A percentile compares a stretch with the other conserved stretches of the same genome.
Conservation (phyloP, 2,888 invertebrate genomes). For the Elysia crispata region DNA sequence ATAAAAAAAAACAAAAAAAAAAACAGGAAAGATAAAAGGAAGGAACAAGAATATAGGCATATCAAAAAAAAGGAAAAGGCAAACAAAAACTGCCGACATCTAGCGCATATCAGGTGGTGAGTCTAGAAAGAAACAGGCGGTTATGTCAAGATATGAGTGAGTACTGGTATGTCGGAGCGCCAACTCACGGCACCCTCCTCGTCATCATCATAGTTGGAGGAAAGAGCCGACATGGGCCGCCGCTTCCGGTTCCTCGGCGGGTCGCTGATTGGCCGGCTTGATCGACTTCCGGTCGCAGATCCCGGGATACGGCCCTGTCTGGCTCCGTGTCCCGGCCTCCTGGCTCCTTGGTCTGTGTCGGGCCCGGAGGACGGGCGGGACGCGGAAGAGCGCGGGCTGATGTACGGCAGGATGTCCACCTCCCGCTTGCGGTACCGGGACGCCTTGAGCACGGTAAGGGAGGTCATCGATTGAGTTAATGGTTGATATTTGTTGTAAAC, state of each 20-base stretch:
- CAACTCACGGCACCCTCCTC: not conserved
- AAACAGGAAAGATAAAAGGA: too few relatives aligned
- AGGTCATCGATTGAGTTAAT: too few relatives aligned
- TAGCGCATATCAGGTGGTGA: too few relatives aligned
- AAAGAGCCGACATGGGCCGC: conserved; percentile 36
- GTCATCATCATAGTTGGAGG: conserved; percentile 48
- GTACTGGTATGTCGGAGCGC: too few relatives aligned
- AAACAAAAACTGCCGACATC: too few relatives aligned
- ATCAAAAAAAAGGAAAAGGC: too few relatives aligned
- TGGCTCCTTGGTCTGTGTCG: not conserved
- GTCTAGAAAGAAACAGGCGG: too few relatives aligned
- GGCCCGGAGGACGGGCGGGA: conserved; percentile 49
- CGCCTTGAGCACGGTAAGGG: conserved; percentile 44
- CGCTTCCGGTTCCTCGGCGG: conserved; percentile 39
- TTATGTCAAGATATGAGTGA: too few relatives aligned
- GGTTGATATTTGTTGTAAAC: too few relatives aligned
- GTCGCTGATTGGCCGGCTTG: conserved; percentile 48
- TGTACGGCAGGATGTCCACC: conserved; percentile 70
- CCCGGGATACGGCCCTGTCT: conserved; percentile 49
- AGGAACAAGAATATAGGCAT: too few relatives aligned
- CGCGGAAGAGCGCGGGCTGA: conserved; percentile 62
- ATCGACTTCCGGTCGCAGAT: conserved; percentile 48
- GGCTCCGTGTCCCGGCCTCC: not conserved
- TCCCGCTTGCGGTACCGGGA: conserved; percentile 63
- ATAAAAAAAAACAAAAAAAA: too few relatives aligned